A percentile compares a stretch with the other conserved stretches of the same genome.
Conservation (phyloP, 2,113 vertebrate genomes). For the Nymphicus hollandicus region DNA sequence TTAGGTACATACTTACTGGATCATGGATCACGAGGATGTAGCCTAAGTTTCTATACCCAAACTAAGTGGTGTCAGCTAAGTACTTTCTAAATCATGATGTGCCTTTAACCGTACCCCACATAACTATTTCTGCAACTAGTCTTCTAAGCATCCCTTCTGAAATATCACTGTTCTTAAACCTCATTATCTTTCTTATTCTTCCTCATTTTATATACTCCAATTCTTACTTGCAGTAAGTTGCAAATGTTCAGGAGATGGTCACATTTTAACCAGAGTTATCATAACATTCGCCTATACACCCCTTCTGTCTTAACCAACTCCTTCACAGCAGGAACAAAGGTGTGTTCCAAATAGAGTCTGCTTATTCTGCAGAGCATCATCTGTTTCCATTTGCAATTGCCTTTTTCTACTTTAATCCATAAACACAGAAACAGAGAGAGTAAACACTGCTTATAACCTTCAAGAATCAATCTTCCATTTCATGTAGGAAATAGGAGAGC, state of each 20-base stretch:
- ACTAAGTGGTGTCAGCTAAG: not conserved
- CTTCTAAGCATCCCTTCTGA: not conserved
- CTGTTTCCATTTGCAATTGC: not conserved
- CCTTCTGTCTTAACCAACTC: not conserved
- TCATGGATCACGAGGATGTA: rapidly evolving
- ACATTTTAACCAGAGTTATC: not conserved
- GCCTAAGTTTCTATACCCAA: not conserved
- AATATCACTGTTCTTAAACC: not conserved
- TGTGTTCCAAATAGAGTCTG: not conserved
- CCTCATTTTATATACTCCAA: not conserved
- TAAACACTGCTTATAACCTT: not conserved
- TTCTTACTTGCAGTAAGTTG: not conserved
- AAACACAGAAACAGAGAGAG: not conserved
- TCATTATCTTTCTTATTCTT: not conserved
- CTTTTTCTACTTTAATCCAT: not conserved
- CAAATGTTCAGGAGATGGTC: not conserved
- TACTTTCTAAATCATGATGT: not conserved
- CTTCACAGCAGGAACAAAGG: not conserved
- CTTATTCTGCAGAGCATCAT: not conserved
- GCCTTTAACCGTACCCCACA: not conserved
- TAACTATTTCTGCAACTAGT: not conserved
- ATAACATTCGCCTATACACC: not conserved
- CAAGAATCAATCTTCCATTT: not conserved
- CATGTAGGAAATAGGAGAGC: not conserved
- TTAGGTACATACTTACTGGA: not conserved